phyloP scores from a whole-genome alignment of 2,888 invertebrate genomes.

The Xestia c-nigrum region DNA sequence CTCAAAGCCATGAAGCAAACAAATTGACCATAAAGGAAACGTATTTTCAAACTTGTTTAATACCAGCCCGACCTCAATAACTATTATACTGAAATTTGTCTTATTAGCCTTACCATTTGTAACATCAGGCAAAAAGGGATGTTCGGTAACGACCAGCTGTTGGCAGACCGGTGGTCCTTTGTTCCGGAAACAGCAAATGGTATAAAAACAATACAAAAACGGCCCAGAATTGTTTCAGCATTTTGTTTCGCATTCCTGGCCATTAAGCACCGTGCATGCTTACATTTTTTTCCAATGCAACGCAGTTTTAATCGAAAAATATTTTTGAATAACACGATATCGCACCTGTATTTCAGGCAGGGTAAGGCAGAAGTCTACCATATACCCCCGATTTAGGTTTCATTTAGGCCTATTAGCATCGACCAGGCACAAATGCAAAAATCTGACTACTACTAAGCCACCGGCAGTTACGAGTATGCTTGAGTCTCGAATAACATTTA shows the following conservation, averaged over 20 bases:
- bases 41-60: constrained; percentile 19
- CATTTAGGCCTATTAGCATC: neutral
- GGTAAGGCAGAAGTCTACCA: neutral
- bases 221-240: constrained; percentile 41
- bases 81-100: constrained; percentile 36
- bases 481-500: neutral
- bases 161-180: constrained; percentile 36
- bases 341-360: neutral
- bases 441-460: neutral
- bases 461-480: neutral
- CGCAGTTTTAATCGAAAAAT: neutral
- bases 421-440: neutral
- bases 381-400: neutral
- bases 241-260: constrained; percentile 38
- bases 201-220: constrained; percentile 49
- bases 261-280: constrained; percentile 10
- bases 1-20: neutral
- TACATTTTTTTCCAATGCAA: neutral
- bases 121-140: constrained; percentile 42
- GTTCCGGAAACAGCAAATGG: constrained; percentile 37
- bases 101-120: constrained; percentile 42
- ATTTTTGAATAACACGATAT: neutral
- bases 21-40: neutral
- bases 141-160: constrained; percentile 50
- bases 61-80: constrained; percentile 19